Conservation (phyloP, 2,888 invertebrate genomes). For the Piscicola geometra region DNA sequence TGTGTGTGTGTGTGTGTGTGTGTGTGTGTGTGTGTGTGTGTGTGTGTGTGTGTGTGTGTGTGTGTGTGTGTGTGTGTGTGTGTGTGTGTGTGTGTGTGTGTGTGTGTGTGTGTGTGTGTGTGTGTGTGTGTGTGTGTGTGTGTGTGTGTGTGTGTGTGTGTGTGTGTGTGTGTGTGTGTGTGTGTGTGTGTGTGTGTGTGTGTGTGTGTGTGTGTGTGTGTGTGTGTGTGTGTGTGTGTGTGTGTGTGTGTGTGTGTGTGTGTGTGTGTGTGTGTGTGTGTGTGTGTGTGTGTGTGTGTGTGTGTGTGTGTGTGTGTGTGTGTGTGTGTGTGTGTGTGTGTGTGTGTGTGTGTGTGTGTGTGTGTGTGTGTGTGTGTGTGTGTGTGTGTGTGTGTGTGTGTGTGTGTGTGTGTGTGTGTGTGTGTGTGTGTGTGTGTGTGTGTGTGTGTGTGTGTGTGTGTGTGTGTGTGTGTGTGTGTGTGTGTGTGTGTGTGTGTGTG, state of each 20-base stretch:
- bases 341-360: conserved; percentile 22
- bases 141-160: conserved; percentile 14
- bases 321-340: conserved; percentile 38
- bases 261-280: background rate
- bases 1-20: conserved; percentile 14
- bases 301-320: conserved; percentile 15
- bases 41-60: conserved; percentile 17
- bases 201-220: conserved; percentile 1
- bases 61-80: conserved; percentile 16
- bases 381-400: conserved; percentile 12
- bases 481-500: conserved; percentile 21
- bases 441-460: background rate
- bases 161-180: conserved; percentile 20
- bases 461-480: conserved; percentile 18
- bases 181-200: conserved; percentile 5
- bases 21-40: conserved; percentile 17
- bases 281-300: conserved; percentile 13
- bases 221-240: conserved; percentile 21
- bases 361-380: conserved; percentile 19
- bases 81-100: conserved; percentile 38
- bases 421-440: conserved; percentile 16
- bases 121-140: conserved; percentile 17
- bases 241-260: conserved; percentile 22
- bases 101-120: conserved; percentile 17
- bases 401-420: conserved; percentile 19